Evolutionary conservation across 2,797 vertebrate species (phyloP), one percentile per base, ranked within the genome.

Genomic region (Fringilla coelebs): DNA sequence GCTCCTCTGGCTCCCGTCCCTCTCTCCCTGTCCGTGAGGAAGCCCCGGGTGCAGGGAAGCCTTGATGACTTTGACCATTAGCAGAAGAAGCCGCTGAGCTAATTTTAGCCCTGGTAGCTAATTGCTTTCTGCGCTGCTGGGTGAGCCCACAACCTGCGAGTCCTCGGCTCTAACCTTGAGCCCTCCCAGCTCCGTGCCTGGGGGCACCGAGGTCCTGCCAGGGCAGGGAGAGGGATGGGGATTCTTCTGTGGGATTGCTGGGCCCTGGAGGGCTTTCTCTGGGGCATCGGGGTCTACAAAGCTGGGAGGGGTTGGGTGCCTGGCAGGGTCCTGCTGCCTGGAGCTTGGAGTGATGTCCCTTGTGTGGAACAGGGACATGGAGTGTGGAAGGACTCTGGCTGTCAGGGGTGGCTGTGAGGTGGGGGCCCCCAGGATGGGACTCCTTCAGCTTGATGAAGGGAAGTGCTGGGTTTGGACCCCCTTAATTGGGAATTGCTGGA

Each of bases 41-140:
- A 81, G 89, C 83, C 92, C 55, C 65, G 2, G 17, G 61, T 9
- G 58, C 6, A 15, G 85, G 95, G 86, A 90, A 96, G 85, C 95
- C 95, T 88, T 73, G 93, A 91, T 85, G 95, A 79, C 81, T 96
- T 90, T 94, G 93, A 68, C 95, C 97, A 96, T 96, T 92, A 96
- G 90, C 77, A 65, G 96, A 81, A 93, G 95, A 78, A 97, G 71
- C 54, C 4, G 61, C 68, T 49, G 96, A 97, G 96, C 97, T 97
- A 96, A 97, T 97, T 97, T 96, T 97, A 97, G 94, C 93, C 7
- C 62, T 1, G n/a, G 22, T 51, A 43, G 68, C 85, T 96, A 96
- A 97, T 94, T 97, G 96, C 95, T 95, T 96, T 94, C 65, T 77
- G 49, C 55, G 4, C 74, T 67, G 92, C 93, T 34, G 90, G 81